phyloP scores from a whole-genome alignment of 2,888 invertebrate genomes.

The Apotomis turbidana region DNA sequence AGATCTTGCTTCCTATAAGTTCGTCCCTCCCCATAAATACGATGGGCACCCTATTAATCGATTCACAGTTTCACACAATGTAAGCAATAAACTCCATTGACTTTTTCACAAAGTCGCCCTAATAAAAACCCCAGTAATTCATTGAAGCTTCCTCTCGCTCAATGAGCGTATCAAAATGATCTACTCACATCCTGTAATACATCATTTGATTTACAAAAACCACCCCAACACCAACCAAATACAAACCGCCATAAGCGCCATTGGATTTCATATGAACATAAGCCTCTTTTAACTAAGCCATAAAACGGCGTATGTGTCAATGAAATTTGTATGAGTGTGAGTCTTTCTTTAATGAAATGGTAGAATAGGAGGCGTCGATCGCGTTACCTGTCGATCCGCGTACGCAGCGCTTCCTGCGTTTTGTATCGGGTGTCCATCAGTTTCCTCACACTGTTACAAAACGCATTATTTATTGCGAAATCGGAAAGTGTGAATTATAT shows the following conservation, averaged over 20 bases:
- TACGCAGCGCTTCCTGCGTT: conserved; percentile 30
- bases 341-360: background rate
- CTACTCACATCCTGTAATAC: conserved; percentile 34
- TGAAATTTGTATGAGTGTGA: too few species aligned
- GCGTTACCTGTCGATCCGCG: conserved; percentile 31
- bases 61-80: conserved; percentile 18
- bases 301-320: background rate
- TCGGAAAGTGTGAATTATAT: conserved; percentile 34
- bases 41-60: background rate
- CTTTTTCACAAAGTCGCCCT: background rate
- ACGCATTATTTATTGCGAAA: conserved; percentile 34
- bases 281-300: background rate
- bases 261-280: background rate
- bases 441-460: conserved; percentile 9
- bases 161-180: conserved; percentile 32
- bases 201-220: conserved; percentile 30
- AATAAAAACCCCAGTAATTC: conserved; percentile 29
- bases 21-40: background rate
- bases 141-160: conserved; percentile 19
- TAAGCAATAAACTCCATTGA: background rate
- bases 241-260: background rate
- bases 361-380: conserved; percentile 29
- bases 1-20: background rate
- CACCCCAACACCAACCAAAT: conserved; percentile 9
- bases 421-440: conserved; percentile 38